Evolutionary conservation across 2,113 vertebrate genomes (phyloP).

Genomic region (Myocastor coypus): DNA sequence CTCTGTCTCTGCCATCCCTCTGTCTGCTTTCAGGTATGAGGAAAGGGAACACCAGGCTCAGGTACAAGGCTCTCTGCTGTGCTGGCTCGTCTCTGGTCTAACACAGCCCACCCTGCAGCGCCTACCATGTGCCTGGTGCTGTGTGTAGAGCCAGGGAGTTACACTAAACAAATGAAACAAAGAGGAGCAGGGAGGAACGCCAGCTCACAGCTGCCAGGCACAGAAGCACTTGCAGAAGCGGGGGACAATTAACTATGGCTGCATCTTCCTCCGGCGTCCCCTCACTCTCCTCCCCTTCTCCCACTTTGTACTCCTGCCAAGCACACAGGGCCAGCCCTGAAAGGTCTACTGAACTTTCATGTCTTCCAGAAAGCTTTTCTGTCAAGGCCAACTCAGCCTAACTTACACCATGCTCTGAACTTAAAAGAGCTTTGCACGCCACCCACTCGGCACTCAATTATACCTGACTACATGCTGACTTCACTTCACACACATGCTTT

Average conservation of each 20-base stretch:
- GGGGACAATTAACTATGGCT: background rate
- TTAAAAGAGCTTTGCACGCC: background rate
- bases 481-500: accelerated
- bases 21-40: background rate
- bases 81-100: background rate
- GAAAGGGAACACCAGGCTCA: background rate
- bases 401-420: background rate
- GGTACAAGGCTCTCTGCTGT: accelerated
- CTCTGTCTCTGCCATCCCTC: too few species aligned
- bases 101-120: background rate
- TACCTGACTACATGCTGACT: accelerated
- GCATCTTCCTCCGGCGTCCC: too few species aligned
- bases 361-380: background rate
- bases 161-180: background rate
- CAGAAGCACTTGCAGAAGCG: background rate
- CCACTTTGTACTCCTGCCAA: background rate
- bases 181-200: background rate
- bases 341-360: conserved; percentile 1
- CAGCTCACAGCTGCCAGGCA: accelerated
- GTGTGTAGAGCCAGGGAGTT: background rate
- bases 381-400: background rate
- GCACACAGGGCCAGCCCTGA: accelerated
- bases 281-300: background rate
- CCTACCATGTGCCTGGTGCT: background rate
- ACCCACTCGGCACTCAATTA: background rate